phyloP scores from a whole-genome alignment of 2,113 vertebrate genomes.

The Lonchura striata region DNA sequence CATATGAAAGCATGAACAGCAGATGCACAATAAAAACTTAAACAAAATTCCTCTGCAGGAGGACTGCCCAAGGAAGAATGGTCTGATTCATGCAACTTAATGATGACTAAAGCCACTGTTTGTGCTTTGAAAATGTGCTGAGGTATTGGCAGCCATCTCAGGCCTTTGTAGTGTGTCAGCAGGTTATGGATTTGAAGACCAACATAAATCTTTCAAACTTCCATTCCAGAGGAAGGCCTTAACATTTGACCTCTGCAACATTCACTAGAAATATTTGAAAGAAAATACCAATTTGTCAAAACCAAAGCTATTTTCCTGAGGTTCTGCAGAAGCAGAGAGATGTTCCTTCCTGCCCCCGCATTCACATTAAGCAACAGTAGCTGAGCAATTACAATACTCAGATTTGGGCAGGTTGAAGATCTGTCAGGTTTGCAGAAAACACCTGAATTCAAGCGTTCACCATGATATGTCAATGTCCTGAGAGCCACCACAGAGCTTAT shows the following conservation, averaged over 20 bases:
- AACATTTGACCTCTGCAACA: background rate
- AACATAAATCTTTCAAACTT: constrained; percentile 13
- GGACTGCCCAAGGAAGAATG: background rate
- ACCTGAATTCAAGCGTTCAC: background rate
- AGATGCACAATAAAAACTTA: constrained; percentile 1
- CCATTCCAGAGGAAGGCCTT: background rate
- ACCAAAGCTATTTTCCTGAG: background rate
- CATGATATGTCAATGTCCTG: background rate
- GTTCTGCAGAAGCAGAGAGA: background rate
- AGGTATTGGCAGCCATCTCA: constrained; percentile 17
- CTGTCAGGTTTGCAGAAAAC: background rate
- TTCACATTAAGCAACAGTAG: background rate
- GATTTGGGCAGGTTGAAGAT: background rate
- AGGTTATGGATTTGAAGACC: background rate
- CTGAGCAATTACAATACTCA: background rate
- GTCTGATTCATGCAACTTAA: constrained; percentile 1
- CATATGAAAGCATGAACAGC: background rate
- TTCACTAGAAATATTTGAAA: background rate
- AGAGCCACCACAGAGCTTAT: background rate
- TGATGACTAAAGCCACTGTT: constrained; percentile 8
- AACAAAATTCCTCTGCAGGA: background rate
- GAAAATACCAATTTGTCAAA: background rate
- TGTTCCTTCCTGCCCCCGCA: background rate
- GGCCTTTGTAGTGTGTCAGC: background rate
- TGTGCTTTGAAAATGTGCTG: constrained; percentile 1